These are phyloP conservation scores for Apogon talboti DNA, from an alignment of 2,797 vertebrate genomes.

Conservation along the genomic window DNA sequence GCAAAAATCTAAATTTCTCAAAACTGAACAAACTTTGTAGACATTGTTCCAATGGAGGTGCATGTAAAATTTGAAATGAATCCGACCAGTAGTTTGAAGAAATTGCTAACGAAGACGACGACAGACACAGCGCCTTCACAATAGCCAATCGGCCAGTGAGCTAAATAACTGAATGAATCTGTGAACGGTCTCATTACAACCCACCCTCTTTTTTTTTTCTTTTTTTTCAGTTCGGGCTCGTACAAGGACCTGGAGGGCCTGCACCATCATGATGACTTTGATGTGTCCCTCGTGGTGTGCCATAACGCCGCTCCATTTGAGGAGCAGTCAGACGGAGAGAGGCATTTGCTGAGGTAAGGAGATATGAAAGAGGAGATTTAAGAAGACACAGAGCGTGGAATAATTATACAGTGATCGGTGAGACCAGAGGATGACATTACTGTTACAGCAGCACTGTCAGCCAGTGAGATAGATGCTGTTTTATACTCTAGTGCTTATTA, in stretches of 20 bases:
- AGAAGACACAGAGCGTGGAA: not conserved
- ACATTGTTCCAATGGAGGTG: too few relatives aligned
- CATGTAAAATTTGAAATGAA: too few relatives aligned
- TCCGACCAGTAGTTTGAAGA: too few relatives aligned
- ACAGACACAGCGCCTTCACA: too few relatives aligned
- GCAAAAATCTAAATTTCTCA: too few relatives aligned
- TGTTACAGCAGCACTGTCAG: too few relatives aligned
- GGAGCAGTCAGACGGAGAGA: slow-evolving; percentile 94
- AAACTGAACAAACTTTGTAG: too few relatives aligned
- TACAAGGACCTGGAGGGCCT: slow-evolving; percentile 96
- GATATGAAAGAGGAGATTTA: not conserved
- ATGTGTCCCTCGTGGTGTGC: slow-evolving; percentile 95
- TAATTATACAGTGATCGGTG: not conserved
- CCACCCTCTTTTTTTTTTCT: not conserved
- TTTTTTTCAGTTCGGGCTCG: slow-evolving; percentile 62
- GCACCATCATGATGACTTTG: slow-evolving; percentile 95
- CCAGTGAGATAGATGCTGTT: too few relatives aligned
- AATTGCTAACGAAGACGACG: too few relatives aligned
- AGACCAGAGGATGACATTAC: not conserved
- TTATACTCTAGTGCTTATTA: too few relatives aligned
- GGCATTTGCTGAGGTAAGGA: slow-evolving; percentile 90
- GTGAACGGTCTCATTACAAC: not conserved
- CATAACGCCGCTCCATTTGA: slow-evolving; percentile 94
- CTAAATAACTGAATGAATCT: not conserved
- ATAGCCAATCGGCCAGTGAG: too few relatives aligned